Base-by-base conservation (phyloP, 2,888 invertebrate species). In the Ferdinandea cuprea region DNA sequence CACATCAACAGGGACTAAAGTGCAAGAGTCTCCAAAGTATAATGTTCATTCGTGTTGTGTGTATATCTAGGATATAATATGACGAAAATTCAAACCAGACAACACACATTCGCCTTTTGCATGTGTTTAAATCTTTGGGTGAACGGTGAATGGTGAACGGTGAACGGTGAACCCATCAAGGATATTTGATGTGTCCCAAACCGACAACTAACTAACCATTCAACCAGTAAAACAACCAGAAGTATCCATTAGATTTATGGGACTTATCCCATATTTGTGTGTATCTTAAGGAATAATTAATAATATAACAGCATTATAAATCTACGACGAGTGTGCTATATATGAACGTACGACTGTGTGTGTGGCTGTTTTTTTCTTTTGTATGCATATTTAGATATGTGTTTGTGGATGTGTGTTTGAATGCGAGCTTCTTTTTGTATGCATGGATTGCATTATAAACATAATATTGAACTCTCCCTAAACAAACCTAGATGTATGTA, bases 211-310 rank as follows among this genome's bases (percentile, higher is more conserved):
- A 72, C 83, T 83, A 73, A 78, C 78, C 59, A 83, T 83, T 83
- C 78, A 83, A 78, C 78, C 83, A 68, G 78, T 83, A 72, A 78
- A 83, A 72, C 72, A 78, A 73, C 72, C 78, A 83, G 68, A 68
- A 78, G 83, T 50, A 83, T 68, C 83, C 78, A 83, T 83, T 78
- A 78, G 72, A 78, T 83, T 83, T 83, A 83, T 83, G 72, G 72
- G 72, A 72, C 63, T 72, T 78, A 83, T 50, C 56, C 72, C 81
- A 61, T 78, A 83, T 83, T 83, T 83, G 78, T 83, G 83, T 83
- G 68, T 78, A 83, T 83, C 83, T 83, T 83, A 83, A 78, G 83
- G 63, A 83, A 83, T 83, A 83, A 83, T 78, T 83, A 83, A 78
- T 83, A 78, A 78, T 73, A 78, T 68, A 61, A 72, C 19, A 1